Percentiles rank a stretch among this genome's conserved stretches.
These are phyloP conservation scores for Patella pellucida DNA, from an alignment of 2,888 invertebrate species.

Conservation along the genomic window DNA sequence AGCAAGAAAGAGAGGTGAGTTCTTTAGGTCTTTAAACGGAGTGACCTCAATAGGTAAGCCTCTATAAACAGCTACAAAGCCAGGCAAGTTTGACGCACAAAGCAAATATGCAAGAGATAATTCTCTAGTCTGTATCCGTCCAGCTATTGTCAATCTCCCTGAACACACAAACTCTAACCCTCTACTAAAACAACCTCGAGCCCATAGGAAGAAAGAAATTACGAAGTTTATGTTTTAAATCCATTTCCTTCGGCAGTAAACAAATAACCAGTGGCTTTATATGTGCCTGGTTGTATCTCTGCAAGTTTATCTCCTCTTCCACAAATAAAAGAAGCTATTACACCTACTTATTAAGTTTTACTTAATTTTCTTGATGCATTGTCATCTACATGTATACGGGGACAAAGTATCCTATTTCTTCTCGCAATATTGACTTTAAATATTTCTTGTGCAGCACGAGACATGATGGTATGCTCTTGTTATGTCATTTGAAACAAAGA, in stretches of 20 bases:
- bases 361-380: too few relatives aligned
- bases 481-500: too few relatives aligned
- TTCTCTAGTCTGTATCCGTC: slow-evolving; percentile 26
- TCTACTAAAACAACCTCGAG: slow-evolving; percentile 14
- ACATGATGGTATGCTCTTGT: too few relatives aligned
- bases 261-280: background rate
- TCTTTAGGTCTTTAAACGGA: slow-evolving; percentile 15
- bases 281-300: background rate
- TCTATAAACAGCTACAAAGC: slow-evolving; percentile 26
- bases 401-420: too few relatives aligned
- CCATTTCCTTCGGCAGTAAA: background rate
- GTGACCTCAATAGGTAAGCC: slow-evolving; percentile 27
- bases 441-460: too few relatives aligned
- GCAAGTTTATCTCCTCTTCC: background rate
- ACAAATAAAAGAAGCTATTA: too few relatives aligned
- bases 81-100: slow-evolving; percentile 12
- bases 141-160: background rate
- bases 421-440: too few relatives aligned
- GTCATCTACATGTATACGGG: too few relatives aligned
- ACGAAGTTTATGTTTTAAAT: background rate
- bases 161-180: slow-evolving; percentile 8
- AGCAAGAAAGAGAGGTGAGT: slow-evolving; percentile 8
- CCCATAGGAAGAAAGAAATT: background rate
- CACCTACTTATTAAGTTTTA: too few relatives aligned
- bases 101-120: slow-evolving; percentile 31